Conservation (phyloP, 2,888 invertebrate genomes). For the Eretmocerus hayati region DNA sequence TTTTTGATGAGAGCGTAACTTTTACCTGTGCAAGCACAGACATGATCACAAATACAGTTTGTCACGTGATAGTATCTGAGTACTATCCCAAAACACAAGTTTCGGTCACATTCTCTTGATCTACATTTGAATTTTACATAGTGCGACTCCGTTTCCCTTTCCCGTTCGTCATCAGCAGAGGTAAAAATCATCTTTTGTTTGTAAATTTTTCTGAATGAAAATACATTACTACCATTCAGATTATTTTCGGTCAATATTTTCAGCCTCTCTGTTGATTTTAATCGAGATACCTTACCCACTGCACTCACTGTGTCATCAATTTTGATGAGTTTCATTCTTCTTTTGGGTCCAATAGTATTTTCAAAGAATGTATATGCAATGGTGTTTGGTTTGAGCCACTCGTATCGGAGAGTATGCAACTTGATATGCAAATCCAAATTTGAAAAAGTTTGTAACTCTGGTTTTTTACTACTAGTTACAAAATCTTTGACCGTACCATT, state of each 20-base stretch:
- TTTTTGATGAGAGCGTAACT: not conserved
- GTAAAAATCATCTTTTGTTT: constrained; percentile 3
- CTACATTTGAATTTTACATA: constrained; percentile 2
- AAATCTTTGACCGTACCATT: constrained; percentile 11
- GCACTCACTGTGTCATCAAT: not conserved
- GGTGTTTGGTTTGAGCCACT: constrained; percentile 1
- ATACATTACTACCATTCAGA: not conserved
- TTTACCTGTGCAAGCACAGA: not conserved
- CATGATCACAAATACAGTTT: not conserved
- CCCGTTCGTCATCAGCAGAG: not conserved
- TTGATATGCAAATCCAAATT: constrained; percentile 8
- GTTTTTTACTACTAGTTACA: constrained; percentile 7
- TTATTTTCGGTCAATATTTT: not conserved
- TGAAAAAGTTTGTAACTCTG: constrained; percentile 8
- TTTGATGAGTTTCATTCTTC: not conserved
- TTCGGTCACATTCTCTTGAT: no score
- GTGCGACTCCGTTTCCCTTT: constrained; percentile 7
- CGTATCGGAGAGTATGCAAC: not conserved
- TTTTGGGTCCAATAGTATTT: not conserved
- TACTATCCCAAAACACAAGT: not conserved
- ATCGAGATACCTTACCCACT: not conserved
- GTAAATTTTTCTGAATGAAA: constrained; percentile 5
- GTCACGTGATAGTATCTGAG: not conserved
- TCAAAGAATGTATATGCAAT: constrained; percentile 2
- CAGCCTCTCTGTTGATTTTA: not conserved